phyloP scores from a whole-genome alignment of 2,888 invertebrate species.

The Aspidiotus rigidus region DNA sequence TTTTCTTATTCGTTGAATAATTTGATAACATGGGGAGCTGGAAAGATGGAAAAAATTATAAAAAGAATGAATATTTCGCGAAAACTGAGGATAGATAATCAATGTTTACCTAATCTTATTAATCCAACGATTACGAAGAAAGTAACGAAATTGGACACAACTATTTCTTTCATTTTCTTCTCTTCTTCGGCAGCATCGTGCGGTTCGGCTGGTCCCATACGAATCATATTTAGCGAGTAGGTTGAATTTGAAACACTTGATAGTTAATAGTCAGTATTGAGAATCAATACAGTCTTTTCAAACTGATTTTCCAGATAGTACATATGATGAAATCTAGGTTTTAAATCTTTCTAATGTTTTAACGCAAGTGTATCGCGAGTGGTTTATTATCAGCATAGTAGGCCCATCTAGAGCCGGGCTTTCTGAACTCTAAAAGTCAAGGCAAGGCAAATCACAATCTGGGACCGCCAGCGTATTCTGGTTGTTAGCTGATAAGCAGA shows the following conservation, averaged over 20 bases:
- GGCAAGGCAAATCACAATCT: too few relatives aligned
- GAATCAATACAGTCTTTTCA: too few relatives aligned
- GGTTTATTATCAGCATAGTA: too few relatives aligned
- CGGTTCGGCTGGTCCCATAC: slow-evolving; percentile 8
- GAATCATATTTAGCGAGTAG: not conserved
- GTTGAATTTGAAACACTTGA: not conserved
- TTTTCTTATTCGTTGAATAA: slow-evolving; percentile 14
- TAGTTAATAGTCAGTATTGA: not conserved
- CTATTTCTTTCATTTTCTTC: slow-evolving; percentile 14
- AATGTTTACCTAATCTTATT: slow-evolving; percentile 6
- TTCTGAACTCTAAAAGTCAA: too few relatives aligned
- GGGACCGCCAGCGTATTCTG: too few relatives aligned
- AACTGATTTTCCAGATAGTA: too few relatives aligned
- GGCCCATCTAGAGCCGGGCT: too few relatives aligned
- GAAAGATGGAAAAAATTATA: not conserved
- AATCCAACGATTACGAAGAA: slow-evolving; percentile 18
- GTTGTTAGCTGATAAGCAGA: too few relatives aligned
- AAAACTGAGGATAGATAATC: too few relatives aligned
- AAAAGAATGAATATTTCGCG: not conserved
- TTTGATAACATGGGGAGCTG: slow-evolving; percentile 26
- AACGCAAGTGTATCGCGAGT: too few relatives aligned
- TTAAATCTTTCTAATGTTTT: too few relatives aligned
- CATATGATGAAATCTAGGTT: too few relatives aligned
- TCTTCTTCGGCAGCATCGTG: slow-evolving; percentile 12
- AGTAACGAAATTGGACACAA: slow-evolving; percentile 9